Conservation (phyloP, 2,888 invertebrate species). For the Caenorhabditis imperialis region DNA sequence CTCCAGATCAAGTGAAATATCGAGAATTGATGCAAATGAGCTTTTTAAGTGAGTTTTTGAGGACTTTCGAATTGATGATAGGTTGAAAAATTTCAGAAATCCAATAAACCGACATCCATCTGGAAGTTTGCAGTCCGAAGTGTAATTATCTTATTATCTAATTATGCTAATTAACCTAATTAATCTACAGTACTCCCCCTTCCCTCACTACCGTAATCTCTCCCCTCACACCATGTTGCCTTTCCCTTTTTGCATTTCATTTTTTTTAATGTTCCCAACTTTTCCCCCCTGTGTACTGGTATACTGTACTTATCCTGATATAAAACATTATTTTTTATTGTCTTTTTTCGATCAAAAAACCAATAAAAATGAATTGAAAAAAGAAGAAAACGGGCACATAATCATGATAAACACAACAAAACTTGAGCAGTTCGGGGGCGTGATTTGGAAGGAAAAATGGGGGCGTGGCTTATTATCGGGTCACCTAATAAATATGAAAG, state of each 20-base stretch:
- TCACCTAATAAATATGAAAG: no score
- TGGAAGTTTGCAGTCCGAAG: constrained; percentile 64
- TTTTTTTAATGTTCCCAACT: not conserved
- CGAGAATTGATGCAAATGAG: constrained; percentile 70
- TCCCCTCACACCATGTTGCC: constrained; percentile 28
- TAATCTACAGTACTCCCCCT: no score
- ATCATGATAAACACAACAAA: not conserved
- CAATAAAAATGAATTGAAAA: not conserved
- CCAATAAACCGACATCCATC: constrained; percentile 56
- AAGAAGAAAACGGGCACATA: not conserved
- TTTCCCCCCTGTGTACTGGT: constrained; percentile 44
- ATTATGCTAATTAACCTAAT: no score
- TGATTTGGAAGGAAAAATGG: no score
- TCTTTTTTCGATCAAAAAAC: not conserved
- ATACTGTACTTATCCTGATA: constrained; percentile 24
- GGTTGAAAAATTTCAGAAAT: no score
- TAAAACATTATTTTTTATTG: no score
- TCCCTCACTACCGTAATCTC: constrained; percentile 2
- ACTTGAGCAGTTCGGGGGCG: no score
- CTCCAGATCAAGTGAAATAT: constrained; percentile 73
- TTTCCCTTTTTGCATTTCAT: constrained; percentile 11
- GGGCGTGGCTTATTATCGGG: no score
- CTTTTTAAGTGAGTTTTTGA: constrained; percentile 62
- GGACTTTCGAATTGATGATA: no score
- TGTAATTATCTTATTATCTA: constrained; percentile 38